Base-by-base conservation (phyloP, 2,113 vertebrate genomes). In the Trinectes maculatus region DNA sequence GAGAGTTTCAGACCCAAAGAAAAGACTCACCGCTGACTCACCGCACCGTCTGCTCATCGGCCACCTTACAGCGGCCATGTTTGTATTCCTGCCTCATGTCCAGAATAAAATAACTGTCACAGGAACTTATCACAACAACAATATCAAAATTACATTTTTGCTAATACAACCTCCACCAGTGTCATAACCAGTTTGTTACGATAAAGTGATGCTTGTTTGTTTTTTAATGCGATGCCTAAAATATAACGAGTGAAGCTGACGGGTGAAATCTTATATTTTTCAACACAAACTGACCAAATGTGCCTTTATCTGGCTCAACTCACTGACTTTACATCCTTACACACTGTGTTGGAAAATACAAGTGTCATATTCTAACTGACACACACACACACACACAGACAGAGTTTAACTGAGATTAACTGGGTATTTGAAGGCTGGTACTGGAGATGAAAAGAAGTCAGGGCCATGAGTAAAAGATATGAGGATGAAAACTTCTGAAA, bases 341-440 rank as follows among this genome's bases (percentile, higher is more conserved):
- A 36, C 39, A 62, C 46, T 54, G n/a, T 15, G 5, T 48, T 10
- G 33, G 28, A 55, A 40, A 59, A 37, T 47, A 19, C 4, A 46
- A n/a, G 16, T 26, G 43, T 71, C 37, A 71, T 63, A 55, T 57
- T 5, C 24, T 36, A 31, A 63, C 46, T 84, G 77, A 87, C 85
- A 85, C 70, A 85, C 62, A 83, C 83, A 73, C 67, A 68, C 21
- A 60, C 31, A 39, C 59, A 49, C 49, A 3, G 15, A 48, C 34
- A 28, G n/a, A n/a, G 15, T 36, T 2, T 36, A 36, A 36, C 9
- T 36, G 34, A 5, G 80, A 89, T 85, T 79, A 80, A 89, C 73
- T 82, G 62, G 77, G 18, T 29, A 36, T 67, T 71, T 31, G 63
- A 43, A 60, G 74, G 25, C 56, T 18, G 29, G 52, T 75, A 65